Evolutionary conservation across 1,140 invertebrate genomes (phyloP).

Genomic region (Panagrolaimus sp.): DNA sequence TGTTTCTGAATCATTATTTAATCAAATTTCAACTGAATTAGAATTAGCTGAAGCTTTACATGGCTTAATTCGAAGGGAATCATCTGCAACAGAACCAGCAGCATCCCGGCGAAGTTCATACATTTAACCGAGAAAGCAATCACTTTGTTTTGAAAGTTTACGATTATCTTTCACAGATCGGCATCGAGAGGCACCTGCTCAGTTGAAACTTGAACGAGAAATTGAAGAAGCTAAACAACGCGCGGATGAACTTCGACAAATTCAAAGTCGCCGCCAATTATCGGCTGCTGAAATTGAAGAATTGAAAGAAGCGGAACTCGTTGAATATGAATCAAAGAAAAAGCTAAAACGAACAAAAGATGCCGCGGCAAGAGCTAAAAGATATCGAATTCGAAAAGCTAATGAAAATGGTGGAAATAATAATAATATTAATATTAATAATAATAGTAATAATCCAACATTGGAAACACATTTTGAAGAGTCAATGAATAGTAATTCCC

Average conservation of each 20-base stretch:
- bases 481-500: no score
- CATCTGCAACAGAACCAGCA: no score
- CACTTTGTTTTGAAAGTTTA: background rate
- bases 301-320: background rate
- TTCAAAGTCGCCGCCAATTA: background rate
- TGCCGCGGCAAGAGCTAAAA: background rate
- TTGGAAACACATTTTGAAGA: no score
- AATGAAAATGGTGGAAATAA: background rate
- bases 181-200: background rate
- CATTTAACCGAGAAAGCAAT: background rate
- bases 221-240: background rate
- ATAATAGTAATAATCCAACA: background rate
- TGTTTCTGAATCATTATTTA: background rate
- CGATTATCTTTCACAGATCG: background rate
- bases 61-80: no score
- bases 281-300: background rate
- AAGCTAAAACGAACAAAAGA: background rate
- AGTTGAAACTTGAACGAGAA: background rate
- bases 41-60: no score
- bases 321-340: background rate
- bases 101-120: no score
- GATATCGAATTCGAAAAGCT: background rate
- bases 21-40: background rate
- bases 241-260: background rate
- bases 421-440: background rate